phyloP scores from a whole-genome alignment of 2,113 vertebrate genomes.

The Noturus placidus region DNA sequence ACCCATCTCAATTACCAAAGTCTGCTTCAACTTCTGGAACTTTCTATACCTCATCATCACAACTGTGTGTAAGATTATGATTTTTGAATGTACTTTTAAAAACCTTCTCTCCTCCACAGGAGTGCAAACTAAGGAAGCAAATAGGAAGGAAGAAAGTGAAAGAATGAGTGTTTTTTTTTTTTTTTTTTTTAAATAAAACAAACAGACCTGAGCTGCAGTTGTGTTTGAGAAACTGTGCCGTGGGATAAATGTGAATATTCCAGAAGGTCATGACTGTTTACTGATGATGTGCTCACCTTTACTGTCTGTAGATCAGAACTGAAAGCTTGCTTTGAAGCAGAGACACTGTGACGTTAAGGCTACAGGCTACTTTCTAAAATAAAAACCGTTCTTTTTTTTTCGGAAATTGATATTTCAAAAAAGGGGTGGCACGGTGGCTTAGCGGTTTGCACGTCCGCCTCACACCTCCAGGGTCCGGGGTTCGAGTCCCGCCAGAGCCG shows the following conservation, averaged over 20 bases:
- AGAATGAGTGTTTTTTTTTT: neutral
- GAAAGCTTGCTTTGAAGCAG: constrained; percentile 63
- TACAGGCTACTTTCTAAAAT: neutral
- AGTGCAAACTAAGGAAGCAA: constrained; percentile 2
- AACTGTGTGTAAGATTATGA: constrained; percentile 56
- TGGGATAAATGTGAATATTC: constrained; percentile 55
- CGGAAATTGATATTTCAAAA: neutral
- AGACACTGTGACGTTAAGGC: neutral
- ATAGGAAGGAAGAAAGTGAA: constrained; percentile 11
- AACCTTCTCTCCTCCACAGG: constrained; percentile 39
- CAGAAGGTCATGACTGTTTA: constrained; percentile 58
- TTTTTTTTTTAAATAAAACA: neutral
- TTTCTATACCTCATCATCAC: constrained; percentile 47
- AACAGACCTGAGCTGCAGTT: constrained; percentile 61
- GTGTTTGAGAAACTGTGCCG: constrained; percentile 60
- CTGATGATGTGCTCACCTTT: constrained; percentile 54
- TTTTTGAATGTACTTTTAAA: too few species aligned
- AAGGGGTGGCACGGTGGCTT: too few species aligned
- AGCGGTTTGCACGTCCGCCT: too few species aligned
- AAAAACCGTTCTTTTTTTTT: neutral
- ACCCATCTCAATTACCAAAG: constrained; percentile 56
- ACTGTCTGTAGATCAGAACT: constrained; percentile 54
- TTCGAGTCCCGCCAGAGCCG: too few species aligned
- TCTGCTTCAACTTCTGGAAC: constrained; percentile 31
- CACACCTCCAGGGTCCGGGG: too few species aligned